Evolutionary conservation across 2,888 invertebrate species (phyloP), one percentile per base, ranked within the genome.

Genomic region (Ophioninae sp.): DNA sequence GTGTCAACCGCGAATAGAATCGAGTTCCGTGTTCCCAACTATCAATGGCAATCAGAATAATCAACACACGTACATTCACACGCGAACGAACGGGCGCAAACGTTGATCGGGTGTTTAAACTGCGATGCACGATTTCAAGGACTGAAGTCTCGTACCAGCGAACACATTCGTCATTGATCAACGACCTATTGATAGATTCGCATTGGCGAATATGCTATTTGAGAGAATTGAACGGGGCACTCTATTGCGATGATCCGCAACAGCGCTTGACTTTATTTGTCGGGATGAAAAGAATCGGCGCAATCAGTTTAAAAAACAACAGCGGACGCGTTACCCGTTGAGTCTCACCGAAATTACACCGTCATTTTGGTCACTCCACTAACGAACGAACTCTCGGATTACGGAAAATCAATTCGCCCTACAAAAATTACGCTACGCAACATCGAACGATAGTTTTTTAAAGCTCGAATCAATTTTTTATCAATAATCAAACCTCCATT

Each of bases 151-250:
- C 57, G 67, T 56, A 37, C 6, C 56, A 7, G 21, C 37, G 21
- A 37, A 44, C 39, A 20, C n/a, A 64, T 30, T 50, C 61, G 23
- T 37, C 30, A 74, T 65, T 65, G 62, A 73, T 73, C 73, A 62
- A n/a, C 8, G 73, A 23, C 62, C 57, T 62, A 44, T 74, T 64
- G 64, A 65, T 65, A 74, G 74, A 56, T 37, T 30, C 62, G 41
- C 23, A 61, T 41, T 17, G 23, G 50, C 56, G 37, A 59, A 57
- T 21, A 23, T 39, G 37, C 41, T 44, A 39, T 41, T 23, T 50
- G 17, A 20, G 59, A 20, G n/a, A 50, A 68, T 68, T 17, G 68
- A 39, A 20, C 20, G 23, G 41, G 41, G 10, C 41, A 21, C 21
- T 65, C 20, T 41, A n/a, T 44, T 44, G 44, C 67, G 67, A 41